Base-by-base conservation (phyloP, 2,113 vertebrate genomes). In the Hipposideros armiger region DNA sequence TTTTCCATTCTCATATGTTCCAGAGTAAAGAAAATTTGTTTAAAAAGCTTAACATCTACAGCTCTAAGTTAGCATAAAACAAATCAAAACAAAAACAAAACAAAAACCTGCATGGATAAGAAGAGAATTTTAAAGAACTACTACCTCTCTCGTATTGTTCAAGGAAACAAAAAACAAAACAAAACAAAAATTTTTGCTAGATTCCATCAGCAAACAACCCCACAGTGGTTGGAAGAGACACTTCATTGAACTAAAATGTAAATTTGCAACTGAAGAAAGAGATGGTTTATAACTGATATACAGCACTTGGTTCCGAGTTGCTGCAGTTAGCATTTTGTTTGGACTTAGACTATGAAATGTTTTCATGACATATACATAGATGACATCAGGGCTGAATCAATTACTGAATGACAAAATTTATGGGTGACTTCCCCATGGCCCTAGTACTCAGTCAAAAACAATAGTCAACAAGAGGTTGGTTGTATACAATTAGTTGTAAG, bases 21-120 rank as follows among this genome's bases (percentile, higher is more conserved):
- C 52, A 56, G 7, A 45, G 20, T 60, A 76, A 91, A n/a, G 19
- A 42, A 40, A 76, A 60, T 76, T 76, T 15, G 4, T 83, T 72
- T 83, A 80, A 69, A 95, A 88, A 56, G 20, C 32, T 50, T 70
- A 76, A 91, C 78, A 89, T 30, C 54, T 81, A 40, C 67, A 58
- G 11, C 30, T 74, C 20, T 73, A 86, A 64, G 20, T 95, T 72
- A 66, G 17, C 26, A 54, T 90, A 90, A 67, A 94, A 60, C n/a
- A 64, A 58, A 62, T 9, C 66, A 52, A 72, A 40, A 85, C 13
- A 64, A 78, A 62, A 69, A 72, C 15, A 60, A 69, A 90, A 20
- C 24, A 73, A 58, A 84, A 36, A 70, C 6, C 22, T 77, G 0
- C n/a, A 19, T 16, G 8, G 62, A 56, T 32, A 69, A 52, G 15